A percentile compares a stretch with the other conserved stretches of the same genome.
Conservation (phyloP, 53 echinoderm and acorn worm genomes). For the Echinarachnius parma region DNA sequence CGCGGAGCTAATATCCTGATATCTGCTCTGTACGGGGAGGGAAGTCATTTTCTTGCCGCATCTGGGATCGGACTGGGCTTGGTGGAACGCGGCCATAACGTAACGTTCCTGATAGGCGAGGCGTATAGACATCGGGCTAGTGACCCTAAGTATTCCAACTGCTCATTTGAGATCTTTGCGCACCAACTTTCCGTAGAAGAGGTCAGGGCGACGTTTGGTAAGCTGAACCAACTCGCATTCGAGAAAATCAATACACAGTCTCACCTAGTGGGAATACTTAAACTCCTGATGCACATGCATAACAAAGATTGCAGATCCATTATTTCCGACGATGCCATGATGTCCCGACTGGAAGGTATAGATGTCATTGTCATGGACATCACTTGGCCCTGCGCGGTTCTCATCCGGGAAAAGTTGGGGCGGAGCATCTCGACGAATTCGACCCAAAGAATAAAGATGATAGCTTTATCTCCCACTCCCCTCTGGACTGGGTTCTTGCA, state of each 20-base stretch:
- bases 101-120: constrained; percentile 15
- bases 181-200: background rate
- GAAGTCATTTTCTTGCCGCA: constrained; percentile 23
- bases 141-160: constrained; percentile 10
- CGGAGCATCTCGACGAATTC: constrained; percentile 15
- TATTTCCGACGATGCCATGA: background rate
- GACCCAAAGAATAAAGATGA: background rate
- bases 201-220: background rate
- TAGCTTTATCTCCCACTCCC: background rate
- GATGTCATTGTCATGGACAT: constrained; percentile 34
- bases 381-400: constrained; percentile 2
- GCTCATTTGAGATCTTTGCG: constrained; percentile 20
- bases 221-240: constrained; percentile 4
- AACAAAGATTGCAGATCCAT: background rate
- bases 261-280: too few relatives aligned
- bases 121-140: constrained; percentile 13
- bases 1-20: constrained; percentile 31
- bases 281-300: background rate
- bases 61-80: constrained; percentile 9
- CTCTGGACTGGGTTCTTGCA: background rate
- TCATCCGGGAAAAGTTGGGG: constrained; percentile 6
- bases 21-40: constrained; percentile 23
- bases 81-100: constrained; percentile 10
- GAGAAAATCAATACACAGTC: background rate
- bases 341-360: constrained; percentile 3